Evolutionary conservation across 2,797 vertebrate genomes (phyloP), one percentile per base, ranked within the genome.

Genomic region (Acanthopagrus latus): DNA sequence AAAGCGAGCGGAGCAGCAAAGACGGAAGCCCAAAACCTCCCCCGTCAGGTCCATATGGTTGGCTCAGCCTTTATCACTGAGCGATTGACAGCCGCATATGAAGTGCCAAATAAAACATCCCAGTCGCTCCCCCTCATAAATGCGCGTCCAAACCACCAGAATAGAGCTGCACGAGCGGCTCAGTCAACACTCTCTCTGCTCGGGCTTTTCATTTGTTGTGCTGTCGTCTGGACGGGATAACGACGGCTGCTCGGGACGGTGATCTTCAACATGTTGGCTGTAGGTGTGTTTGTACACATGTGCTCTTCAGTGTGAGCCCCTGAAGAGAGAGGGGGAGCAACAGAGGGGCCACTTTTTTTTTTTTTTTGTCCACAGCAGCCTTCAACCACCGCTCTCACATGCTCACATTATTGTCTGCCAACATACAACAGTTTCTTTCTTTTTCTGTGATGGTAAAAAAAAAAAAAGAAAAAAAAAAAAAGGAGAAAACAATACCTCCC

Each of bases 401-500:
- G 76, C 76, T 86, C 70, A n/a, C 63, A 47, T 51, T 57, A 27
- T 69, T 55, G 55, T 80, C 76, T 90, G 87, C 74, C 87, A 87
- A 86, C 78, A 80, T 84, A 78, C 68, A 82, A 72, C 64, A 52
- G 60, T 73, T 73, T 83, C 54, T 84, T 69, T 84, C 55, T 84
- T 82, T 88, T 85, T 84, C 76, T 84, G 71, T 72, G 48, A 79
- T 76, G 55, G 80, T 58, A 71, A 71, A 75, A 82, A 71, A 75
- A 82, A 67, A 76, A 50, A 51, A 5, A n/a, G n/a, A n/a, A 29
- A 29, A 29, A 5, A 5, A 7, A 3, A 25, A 25, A 16, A 75
- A 47, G 25, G 18, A 56, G 48, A 82, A 87, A 86, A 94, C 88
- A 92, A 93, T 92, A 87, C 86, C 86, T 88, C 87, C 58, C 69